Base-by-base conservation (phyloP, 2,113 vertebrate genomes). In the Onychorhynchus coronatus region DNA sequence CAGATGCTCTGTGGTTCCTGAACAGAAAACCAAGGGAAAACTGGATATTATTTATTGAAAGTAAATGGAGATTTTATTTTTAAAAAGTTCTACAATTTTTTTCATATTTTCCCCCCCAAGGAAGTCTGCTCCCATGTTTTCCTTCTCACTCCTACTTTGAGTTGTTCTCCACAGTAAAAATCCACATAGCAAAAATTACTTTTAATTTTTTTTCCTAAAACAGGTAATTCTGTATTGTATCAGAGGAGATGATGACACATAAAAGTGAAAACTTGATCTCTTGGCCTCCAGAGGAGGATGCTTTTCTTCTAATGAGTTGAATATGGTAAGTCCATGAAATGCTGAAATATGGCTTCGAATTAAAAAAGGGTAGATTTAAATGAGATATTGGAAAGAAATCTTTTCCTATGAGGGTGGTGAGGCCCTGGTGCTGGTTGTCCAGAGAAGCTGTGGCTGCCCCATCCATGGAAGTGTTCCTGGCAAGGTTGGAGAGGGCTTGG, bases 111-210 rank as follows among this genome's bases (percentile, higher is more conserved):
- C 9, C 11, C 4, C 24, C 6, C 15, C 22, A 8, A 7, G 72
- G 46, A 47, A 46, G 22, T 44, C 81, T 31, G 61, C 12, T 77
- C 19, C 44, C 2, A 0, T 24, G 35, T n/a, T 95, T 71, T 33
- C 2, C 37, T 53, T 74, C 47, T 63, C 20, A 3, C 25, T 72
- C 8, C 62, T 52, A 56, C 4, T 0, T 41, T n/a, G 50, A 47
- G 14, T 47, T 55, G 31, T 33, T 33, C 49, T 44, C 73, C 52
- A 9, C 31, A 1, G 10, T 3, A 22, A 14, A 11, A 24, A 52
- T 24, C 16, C 12, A 13, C 12, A 0, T 2, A 14, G n/a, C 20
- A 56, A 56, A 76, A 82, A 27, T 12, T 0, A 17, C 5, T 42
- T 61, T 21, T 33, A 21, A 25, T 8, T 63, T 19, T 2, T 33